Conservation (phyloP, 2,797 vertebrate genomes). For the Melanotaenia pygmaea region DNA sequence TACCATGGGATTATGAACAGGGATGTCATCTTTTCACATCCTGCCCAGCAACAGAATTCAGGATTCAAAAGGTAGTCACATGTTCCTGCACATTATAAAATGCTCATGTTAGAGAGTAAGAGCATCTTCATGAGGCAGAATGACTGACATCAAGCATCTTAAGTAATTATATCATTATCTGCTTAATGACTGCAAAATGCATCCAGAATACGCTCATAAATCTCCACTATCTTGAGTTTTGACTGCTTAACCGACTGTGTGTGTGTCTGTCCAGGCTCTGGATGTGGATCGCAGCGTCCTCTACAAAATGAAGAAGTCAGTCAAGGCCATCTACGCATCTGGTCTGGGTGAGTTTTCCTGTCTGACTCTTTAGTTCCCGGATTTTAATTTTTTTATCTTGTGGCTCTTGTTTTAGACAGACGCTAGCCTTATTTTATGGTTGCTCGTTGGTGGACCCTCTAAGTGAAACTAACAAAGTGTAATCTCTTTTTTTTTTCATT, state of each 20-base stretch:
- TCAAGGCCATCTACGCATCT: constrained; percentile 97
- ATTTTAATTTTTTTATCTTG: not conserved
- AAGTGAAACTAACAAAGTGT: not conserved
- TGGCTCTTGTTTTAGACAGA: not conserved
- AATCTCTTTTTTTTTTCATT: not conserved
- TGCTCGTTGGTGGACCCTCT: not conserved
- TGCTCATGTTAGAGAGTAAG: not conserved
- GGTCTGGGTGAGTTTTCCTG: constrained; percentile 90
- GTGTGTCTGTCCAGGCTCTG: constrained; percentile 84
- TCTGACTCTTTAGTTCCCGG: not conserved
- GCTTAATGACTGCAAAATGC: not conserved
- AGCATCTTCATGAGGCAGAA: not conserved
- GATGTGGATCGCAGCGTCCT: constrained; percentile 97
- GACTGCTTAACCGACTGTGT: constrained; percentile 39
- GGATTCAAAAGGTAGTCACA: not conserved
- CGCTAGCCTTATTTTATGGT: not conserved
- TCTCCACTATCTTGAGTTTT: not conserved
- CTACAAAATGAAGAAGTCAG: constrained; percentile 99
- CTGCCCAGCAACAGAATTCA: not conserved
- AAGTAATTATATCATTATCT: not conserved
- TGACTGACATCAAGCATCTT: not conserved
- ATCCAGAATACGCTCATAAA: not conserved
- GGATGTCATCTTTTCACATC: not conserved
- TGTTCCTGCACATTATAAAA: not conserved
- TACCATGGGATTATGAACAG: not conserved